Base-by-base conservation (phyloP, 2,888 invertebrate genomes). In the Synergus gifuensis region DNA sequence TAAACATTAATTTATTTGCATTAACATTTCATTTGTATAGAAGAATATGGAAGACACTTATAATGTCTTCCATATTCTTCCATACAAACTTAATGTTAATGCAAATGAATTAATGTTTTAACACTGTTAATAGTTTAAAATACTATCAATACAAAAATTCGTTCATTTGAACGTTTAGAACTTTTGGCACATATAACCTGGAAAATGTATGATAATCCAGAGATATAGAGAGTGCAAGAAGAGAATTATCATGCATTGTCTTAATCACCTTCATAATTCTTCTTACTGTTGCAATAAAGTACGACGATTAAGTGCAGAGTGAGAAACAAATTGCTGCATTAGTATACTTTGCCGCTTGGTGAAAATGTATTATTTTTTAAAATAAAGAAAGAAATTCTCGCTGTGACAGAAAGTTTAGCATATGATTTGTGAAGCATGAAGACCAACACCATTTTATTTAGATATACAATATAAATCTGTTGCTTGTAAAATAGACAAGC, bases 241-340 rank as follows among this genome's bases (percentile, higher is more conserved):
- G 60, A 18, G 22, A 60, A 60, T 60, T 60, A 60, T 22, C 60
- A 60, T 60, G 18, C 22, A 60, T 60, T 60, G 22, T 60, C 60
- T 60, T 60, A 60, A 60, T 60, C 60, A 60, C 60, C 60, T 22
- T 60, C 60, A 22, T 60, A 60, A 60, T 60, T 60, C 60, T 18
- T 12, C 18, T 60, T 9, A 11, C 60, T 60, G 60, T 60, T 22
- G 60, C 60, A 60, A 60, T 60, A 22, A 60, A 60, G 22, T 60
- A 60, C 60, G 49, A 54, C 49, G 60, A 60, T 60, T 60, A 18
- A 60, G n/a, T 60, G 60, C 22, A 60, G n/a, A 22, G 22, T 22
- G 12, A 60, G 22, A 22, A 60, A 60, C 22, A 22, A 60, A 60
- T 22, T 60, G 60, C 60, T 12, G 60, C 60, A 22, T 22, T 12